Evolutionary conservation across 2,888 invertebrate genomes (phyloP), one percentile per base, ranked within the genome.

Genomic region (Coelinius sp.): DNA sequence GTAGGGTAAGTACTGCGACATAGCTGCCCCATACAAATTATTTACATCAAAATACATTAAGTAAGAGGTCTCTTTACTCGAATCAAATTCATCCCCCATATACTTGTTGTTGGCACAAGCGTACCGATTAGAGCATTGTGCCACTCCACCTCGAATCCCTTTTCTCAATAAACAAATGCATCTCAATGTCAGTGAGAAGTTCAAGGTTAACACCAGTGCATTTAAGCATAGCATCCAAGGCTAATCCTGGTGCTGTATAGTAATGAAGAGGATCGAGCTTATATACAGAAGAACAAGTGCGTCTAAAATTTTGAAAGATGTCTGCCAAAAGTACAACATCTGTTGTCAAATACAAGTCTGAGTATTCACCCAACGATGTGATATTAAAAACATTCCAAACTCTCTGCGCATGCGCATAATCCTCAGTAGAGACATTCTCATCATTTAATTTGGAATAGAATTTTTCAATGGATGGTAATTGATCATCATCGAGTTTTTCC

Each of bases 331-430:
- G 25, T 2, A 52, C 6, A 20, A 52, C 25, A 52, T 52, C 52
- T 10, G 52, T 52, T 12, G 12, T 24, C n/a, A 52, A 52, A 1
- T 52, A 52, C 12, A 24, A 12, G 6, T 52, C 24, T 12, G 52
- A 52, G 71, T 87, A 88, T 67, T 86, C 83, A 1, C 80, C 80
- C 20, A 88, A 68, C 25, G 74, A 83, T 52, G 77, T 67, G 25
- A 81, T 79, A 0, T 80, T 44, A 59, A 88, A 87, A 22, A 38
- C 66, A 0, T 75, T 52, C 52, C 24, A 52, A 8, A 52, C 52
- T 52, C 2, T 17, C 0, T 10, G 12, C 1, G 52, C 24, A 24
- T 52, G 52, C 1, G 1, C 24, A 25, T 69, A 73, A 70, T 65
- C 56, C 3, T 44, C 24, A 5, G 62, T 22, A 10, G 46, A 71